Percentiles rank a stretch among this genome's conserved stretches.
Evolutionary conservation across 2,113 vertebrate species (phyloP).

Genomic region (Alethe diademata): DNA sequence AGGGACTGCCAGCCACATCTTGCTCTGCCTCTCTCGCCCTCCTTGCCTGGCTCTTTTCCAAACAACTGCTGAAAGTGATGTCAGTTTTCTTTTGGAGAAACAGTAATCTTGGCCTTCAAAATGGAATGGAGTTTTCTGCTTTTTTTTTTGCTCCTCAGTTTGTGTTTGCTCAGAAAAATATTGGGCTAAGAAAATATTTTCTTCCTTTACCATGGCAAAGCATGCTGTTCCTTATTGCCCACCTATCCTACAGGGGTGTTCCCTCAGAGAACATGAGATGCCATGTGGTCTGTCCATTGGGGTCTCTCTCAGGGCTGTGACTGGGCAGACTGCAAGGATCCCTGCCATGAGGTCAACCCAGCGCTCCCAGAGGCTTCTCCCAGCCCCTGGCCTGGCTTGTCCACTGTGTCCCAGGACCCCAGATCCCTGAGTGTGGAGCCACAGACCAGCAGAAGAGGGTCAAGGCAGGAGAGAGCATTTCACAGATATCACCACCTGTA

Average conservation of each 20-base stretch:
- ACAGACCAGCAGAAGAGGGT: neutral
- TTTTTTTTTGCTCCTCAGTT: neutral
- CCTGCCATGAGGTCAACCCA: neutral
- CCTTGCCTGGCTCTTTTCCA: neutral
- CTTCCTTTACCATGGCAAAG: neutral
- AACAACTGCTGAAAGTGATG: neutral
- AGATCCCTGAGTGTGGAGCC: neutral
- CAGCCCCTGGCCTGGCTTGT: neutral
- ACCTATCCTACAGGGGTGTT: neutral
- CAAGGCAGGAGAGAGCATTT: neutral
- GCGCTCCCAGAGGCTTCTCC: neutral
- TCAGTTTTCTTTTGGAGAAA: neutral
- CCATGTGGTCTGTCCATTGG: too few relatives aligned
- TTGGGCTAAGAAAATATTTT: neutral
- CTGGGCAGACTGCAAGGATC: neutral
- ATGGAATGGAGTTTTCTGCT: neutral
- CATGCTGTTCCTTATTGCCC: accelerated
- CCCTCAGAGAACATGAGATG: too few relatives aligned
- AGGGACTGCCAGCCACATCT: accelerated
- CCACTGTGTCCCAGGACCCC: neutral
- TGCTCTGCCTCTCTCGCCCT: neutral
- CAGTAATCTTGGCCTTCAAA: neutral
- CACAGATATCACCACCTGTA: neutral
- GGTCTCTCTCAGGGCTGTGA: neutral
- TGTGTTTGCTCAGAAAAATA: neutral